Percentiles rank a stretch among this genome's conserved stretches.
Conservation (phyloP, 2,888 invertebrate species). For the Eutolmus rufibarbis region DNA sequence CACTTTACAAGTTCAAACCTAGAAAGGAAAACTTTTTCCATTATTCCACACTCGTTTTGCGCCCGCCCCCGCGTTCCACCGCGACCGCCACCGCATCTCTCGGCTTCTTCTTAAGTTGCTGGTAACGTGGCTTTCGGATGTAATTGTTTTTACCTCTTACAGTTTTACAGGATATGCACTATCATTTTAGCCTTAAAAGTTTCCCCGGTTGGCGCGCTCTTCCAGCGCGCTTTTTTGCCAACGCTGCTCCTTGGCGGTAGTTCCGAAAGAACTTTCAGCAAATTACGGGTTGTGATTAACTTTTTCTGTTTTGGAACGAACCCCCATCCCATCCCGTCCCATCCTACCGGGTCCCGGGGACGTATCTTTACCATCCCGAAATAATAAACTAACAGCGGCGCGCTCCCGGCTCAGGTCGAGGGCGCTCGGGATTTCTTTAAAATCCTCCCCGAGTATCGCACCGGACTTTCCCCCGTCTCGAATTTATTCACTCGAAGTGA, state of each 20-base stretch:
- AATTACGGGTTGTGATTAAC: conserved; percentile 30
- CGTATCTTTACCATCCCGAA: not conserved
- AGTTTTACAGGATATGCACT: conserved; percentile 34
- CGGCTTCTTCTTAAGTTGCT: not conserved
- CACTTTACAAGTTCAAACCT: conserved; percentile 38
- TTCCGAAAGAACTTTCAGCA: conserved; percentile 21
- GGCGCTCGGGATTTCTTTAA: not conserved
- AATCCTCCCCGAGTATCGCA: not conserved
- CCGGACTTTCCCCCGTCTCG: not conserved
- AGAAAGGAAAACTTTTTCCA: conserved; percentile 38
- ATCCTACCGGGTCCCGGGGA: not conserved
- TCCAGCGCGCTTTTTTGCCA: not conserved
- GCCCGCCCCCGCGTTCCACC: not conserved
- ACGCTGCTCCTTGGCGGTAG: not conserved
- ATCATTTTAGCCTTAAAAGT: conserved; percentile 32
- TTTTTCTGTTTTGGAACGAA: not conserved
- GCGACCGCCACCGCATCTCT: not conserved
- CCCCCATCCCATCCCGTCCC: not conserved
- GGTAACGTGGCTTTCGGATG: conserved; percentile 24
- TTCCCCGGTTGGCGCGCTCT: not conserved
- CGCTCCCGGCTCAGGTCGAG: not conserved
- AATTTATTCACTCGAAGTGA: not conserved
- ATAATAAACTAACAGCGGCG: conserved; percentile 17
- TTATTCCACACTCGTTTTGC: not conserved
- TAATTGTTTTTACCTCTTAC: conserved; percentile 36